Evolutionary conservation across 1,140 invertebrate genomes (phyloP), one percentile per base, ranked within the genome.

Genomic region (Phenacoccus solenopsis): DNA sequence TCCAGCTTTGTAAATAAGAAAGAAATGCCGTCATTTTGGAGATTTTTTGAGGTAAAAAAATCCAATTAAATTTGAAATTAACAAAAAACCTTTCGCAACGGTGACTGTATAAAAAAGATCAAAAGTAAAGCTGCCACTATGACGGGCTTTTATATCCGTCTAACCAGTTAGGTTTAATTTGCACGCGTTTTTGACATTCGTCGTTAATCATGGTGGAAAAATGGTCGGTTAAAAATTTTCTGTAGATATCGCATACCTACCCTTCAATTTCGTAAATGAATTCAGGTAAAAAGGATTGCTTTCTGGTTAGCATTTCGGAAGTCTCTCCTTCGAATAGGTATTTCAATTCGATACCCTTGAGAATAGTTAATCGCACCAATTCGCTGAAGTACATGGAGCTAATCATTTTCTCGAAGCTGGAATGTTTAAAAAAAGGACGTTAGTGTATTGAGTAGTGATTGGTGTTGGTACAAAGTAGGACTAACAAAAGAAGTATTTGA

Each of bases 221-320:
- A 13, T 12, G 10, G 9, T 10, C 7, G 7, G 10, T 25, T 68
- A n/a, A n/a, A n/a, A n/a, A n/a, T n/a, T n/a, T n/a, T n/a, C n/a
- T n/a, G 24, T 9, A 68, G 16, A 16, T 27, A 69, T n/a, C 20
- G 64, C 57, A 12, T 67, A 78, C 77, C 78, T 77, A 89, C 88
- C 82, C 89, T 79, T 98, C 96, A 70, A 99, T 97, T 82, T 98
- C 94, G 0, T 96, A 98, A 0, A 99, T 90, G 78, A 93, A 98
- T 86, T 97, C 96, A 0, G 96, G 98, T 79, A 91, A 92, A 79
- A 98, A 97, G 61, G 84, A 85, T 70, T 88, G 86, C 68, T 84
- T 84, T 71, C 87, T 85, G 74, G 84, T 87, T 9, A 98, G 81
- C 22, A 89, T 79, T 72, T 86, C 80, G 16, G 90, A 86, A 24